Evolutionary conservation across 2,797 vertebrate genomes (phyloP).

Genomic region (Fistularia commersonii): DNA sequence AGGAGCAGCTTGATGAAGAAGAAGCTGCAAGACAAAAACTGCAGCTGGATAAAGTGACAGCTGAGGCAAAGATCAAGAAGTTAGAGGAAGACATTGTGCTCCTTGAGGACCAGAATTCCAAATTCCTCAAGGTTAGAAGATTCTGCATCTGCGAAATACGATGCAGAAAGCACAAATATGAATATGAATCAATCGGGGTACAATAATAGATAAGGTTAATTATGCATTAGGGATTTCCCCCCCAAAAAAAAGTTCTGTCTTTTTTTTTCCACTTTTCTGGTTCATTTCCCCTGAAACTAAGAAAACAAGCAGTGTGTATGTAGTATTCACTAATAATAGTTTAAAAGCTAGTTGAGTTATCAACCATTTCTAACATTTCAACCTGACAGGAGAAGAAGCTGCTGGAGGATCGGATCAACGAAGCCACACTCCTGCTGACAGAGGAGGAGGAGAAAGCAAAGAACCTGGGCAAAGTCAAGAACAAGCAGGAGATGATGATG

Average conservation of each 20-base stretch:
- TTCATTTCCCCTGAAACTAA: too few species aligned
- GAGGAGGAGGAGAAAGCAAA: conserved; percentile 99
- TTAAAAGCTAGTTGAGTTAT: not conserved
- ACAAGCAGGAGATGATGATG: conserved; percentile 99
- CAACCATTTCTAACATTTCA: not conserved
- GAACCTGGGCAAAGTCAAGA: conserved; percentile 93
- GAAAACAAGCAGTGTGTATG: too few species aligned
- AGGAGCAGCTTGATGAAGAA: conserved; percentile 96
- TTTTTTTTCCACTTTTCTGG: too few species aligned
- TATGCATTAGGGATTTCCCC: too few species aligned
- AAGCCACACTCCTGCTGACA: conserved; percentile 89
- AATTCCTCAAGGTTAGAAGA: conserved; percentile 87
- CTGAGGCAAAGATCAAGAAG: conserved; percentile 97
- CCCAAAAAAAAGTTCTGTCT: too few species aligned
- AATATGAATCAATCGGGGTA: not conserved
- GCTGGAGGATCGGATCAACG: conserved; percentile 88
- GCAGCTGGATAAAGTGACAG: conserved; percentile 96
- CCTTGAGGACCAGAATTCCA: conserved; percentile 96
- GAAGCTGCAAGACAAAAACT: conserved; percentile 95
- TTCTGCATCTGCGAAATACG: not conserved
- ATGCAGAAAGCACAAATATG: not conserved
- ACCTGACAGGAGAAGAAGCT: conserved; percentile 90
- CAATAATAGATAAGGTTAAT: too few species aligned
- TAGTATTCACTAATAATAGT: not conserved
- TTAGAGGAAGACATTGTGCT: conserved; percentile 95